Conservation (phyloP, 1,140 invertebrate species). For the Leucophenga varia region DNA sequence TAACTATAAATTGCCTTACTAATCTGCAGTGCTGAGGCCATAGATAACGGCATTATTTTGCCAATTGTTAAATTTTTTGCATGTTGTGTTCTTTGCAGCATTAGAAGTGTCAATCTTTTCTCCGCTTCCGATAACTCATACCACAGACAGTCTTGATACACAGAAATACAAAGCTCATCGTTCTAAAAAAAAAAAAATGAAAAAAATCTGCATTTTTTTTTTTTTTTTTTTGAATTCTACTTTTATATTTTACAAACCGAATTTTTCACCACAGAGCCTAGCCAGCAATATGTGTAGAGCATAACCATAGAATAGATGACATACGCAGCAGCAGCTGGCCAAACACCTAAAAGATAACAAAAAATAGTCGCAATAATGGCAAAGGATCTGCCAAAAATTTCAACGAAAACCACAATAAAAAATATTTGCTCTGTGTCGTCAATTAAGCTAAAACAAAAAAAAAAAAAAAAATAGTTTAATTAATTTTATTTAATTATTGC, state of each 20-base stretch:
- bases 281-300: conserved; percentile 27
- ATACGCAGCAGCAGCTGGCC: conserved; percentile 32
- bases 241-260: conserved; percentile 15
- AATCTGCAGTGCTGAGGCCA: conserved; percentile 32
- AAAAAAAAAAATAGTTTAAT: background rate
- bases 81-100: conserved; percentile 36
- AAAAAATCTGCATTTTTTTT: too few species aligned
- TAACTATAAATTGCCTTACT: conserved; percentile 24
- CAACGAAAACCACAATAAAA: conserved; percentile 25
- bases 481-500: background rate
- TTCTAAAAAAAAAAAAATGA: conserved; percentile 16
- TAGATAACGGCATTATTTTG: conserved; percentile 31
- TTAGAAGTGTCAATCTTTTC: conserved; percentile 29
- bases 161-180: conserved; percentile 14
- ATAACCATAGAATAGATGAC: conserved; percentile 19
- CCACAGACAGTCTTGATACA: conserved; percentile 34
- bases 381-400: conserved; percentile 17
- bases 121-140: conserved; percentile 30
- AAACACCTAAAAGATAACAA: conserved; percentile 28
- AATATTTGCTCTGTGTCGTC: conserved; percentile 23
- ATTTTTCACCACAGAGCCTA: conserved; percentile 32
- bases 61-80: conserved; percentile 25
- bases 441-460: conserved; percentile 15
- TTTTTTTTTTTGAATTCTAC: too few species aligned
- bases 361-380: conserved; percentile 32